Conservation (phyloP, 2,113 vertebrate genomes). For the Ciconia maguari region DNA sequence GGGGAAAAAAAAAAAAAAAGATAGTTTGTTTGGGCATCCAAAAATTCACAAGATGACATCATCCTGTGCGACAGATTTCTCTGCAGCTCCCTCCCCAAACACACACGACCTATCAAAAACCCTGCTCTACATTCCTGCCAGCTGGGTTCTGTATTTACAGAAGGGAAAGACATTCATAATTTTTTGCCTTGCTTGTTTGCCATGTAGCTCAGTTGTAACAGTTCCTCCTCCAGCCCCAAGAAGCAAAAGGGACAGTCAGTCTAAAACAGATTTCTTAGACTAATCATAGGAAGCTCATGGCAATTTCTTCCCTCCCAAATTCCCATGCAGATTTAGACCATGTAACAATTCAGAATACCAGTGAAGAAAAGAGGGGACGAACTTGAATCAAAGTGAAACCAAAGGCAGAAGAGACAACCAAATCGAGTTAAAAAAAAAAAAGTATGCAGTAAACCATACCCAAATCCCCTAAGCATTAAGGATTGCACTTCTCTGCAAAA, state of each 20-base stretch:
- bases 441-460: not conserved
- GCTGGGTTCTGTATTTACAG: constrained; percentile 5
- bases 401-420: not conserved
- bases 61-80: not conserved
- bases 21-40: not conserved
- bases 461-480: not conserved
- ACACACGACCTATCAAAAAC: not conserved
- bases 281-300: not conserved
- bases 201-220: not conserved
- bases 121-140: not conserved
- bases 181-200: not conserved
- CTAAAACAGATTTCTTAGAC: not conserved
- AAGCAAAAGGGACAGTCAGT: not conserved
- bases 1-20: not conserved
- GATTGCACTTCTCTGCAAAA: not conserved
- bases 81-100: not conserved
- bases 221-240: not conserved
- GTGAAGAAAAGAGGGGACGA: not conserved
- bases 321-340: not conserved
- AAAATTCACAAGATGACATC: constrained; percentile 44
- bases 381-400: not conserved
- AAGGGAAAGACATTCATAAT: not conserved
- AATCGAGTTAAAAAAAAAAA: not conserved
- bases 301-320: not conserved
- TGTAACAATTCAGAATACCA: not conserved